phyloP scores from a whole-genome alignment of 2,113 vertebrate genomes.

The Microcebus jonahi region DNA sequence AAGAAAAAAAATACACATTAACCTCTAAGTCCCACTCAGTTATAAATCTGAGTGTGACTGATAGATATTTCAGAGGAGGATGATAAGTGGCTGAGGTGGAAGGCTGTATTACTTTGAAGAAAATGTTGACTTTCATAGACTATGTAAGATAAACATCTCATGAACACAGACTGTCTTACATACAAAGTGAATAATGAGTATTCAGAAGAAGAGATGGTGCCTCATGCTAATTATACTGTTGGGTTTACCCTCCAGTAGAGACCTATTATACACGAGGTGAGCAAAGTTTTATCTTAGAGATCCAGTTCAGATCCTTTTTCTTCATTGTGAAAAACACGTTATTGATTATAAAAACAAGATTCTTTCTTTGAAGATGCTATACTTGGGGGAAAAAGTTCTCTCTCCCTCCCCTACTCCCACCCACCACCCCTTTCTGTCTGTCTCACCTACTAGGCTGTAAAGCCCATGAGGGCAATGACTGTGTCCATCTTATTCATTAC shows the following conservation, averaged over 20 bases:
- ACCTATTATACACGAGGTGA: neutral
- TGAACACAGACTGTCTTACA: neutral
- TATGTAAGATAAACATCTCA: neutral
- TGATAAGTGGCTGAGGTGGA: neutral
- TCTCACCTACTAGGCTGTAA: neutral
- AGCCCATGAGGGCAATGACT: neutral
- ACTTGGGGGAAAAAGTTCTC: neutral
- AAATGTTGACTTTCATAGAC: neutral
- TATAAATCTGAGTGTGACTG: neutral
- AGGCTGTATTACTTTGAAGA: neutral
- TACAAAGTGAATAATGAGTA: neutral
- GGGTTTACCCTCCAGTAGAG: neutral
- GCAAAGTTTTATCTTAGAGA: neutral
- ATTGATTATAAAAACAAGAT: conserved; percentile 23
- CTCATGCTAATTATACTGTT: neutral
- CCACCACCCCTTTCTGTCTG: no score
- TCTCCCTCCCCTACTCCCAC: no score
- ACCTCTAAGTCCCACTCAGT: neutral
- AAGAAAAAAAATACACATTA: neutral
- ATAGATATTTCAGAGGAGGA: neutral
- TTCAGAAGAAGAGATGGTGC: neutral
- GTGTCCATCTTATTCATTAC: neutral
- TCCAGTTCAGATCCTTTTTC: neutral
- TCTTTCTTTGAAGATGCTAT: neutral
- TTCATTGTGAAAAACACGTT: neutral